Evolutionary conservation across 2,888 invertebrate species (phyloP), one percentile per base, ranked within the genome.

Genomic region (Hirtodrosophila histrioides): DNA sequence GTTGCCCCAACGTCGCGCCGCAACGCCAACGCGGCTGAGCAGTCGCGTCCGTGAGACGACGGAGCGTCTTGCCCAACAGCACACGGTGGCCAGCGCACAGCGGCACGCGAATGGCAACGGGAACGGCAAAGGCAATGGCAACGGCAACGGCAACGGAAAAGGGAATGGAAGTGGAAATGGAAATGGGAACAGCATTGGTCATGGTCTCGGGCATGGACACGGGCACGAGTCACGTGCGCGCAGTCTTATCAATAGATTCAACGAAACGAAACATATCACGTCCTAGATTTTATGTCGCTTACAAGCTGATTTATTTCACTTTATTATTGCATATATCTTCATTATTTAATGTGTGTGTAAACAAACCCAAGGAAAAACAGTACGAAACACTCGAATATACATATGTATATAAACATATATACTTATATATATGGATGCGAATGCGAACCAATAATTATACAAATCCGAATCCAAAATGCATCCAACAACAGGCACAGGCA

Each of bases 31-130:
- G 78, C 90, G 92, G 89, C 90, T 93, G 91, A 92, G 92, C 67
- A 91, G 91, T 76, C 91, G 92, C 31, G 91, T 92, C 9, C 90
- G 91, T 45, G 92, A 92, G 78, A 92, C 92, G 65, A 91, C 92
- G 61, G 89, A 92, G 83, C 89, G 92, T 82, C 87, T 91, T 75
- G 88, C 91, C 74, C 87, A 90, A 68, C 91, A 91, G 69, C 91
- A 91, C 66, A 89, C 88, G 31, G 77, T 86, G 55, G 69, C 81
- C 50, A 89, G 77, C 50, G 74, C 85, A 33, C 85, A 78, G 53
- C 63, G 87, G 45, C 61, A 73, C 27, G 45, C 43, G 27, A 51
- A 35, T 31, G 43, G 44, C n/a, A 48, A 35, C 10, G 41, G 53
- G n/a, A 61, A 41, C 5, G 54, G 46, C 2, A 62, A 45, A 11